phyloP scores from a whole-genome alignment of 2,888 invertebrate species.

The Poecilobothrus nobilitatus region DNA sequence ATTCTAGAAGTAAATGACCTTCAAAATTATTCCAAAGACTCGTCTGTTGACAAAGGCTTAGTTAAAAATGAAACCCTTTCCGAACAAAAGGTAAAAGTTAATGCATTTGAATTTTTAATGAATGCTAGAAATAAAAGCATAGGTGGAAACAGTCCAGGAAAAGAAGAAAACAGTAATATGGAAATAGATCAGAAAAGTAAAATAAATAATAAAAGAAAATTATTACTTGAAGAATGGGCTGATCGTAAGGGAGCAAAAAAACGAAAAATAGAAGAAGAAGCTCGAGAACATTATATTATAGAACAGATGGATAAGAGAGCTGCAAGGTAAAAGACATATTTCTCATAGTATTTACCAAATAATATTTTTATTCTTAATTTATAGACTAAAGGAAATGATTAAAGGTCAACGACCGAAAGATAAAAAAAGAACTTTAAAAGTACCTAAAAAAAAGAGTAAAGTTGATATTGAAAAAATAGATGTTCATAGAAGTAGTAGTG shows the following conservation, averaged over 20 bases:
- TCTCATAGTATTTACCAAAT: too few species aligned
- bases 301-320: slow-evolving; percentile 53
- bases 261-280: slow-evolving; percentile 50
- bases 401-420: slow-evolving; percentile 22
- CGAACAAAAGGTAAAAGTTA: slow-evolving; percentile 28
- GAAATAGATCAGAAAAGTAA: slow-evolving; percentile 34
- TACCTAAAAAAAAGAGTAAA: background rate
- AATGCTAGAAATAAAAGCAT: slow-evolving; percentile 55
- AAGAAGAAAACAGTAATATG: slow-evolving; percentile 31
- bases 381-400: slow-evolving; percentile 38
- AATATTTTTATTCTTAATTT: slow-evolving; percentile 14
- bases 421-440: slow-evolving; percentile 13
- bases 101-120: slow-evolving; percentile 62
- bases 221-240: slow-evolving; percentile 54
- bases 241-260: slow-evolving; percentile 58
- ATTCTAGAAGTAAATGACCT: background rate
- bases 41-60: background rate
- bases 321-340: slow-evolving; percentile 37
- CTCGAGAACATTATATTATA: slow-evolving; percentile 51
- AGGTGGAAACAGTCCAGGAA: slow-evolving; percentile 56
- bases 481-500: slow-evolving; percentile 16
- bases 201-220: slow-evolving; percentile 46
- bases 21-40: background rate
- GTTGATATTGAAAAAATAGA: slow-evolving; percentile 14
- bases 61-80: background rate